phyloP scores from a whole-genome alignment of 2,113 vertebrate species.

The Suricata suricatta region DNA sequence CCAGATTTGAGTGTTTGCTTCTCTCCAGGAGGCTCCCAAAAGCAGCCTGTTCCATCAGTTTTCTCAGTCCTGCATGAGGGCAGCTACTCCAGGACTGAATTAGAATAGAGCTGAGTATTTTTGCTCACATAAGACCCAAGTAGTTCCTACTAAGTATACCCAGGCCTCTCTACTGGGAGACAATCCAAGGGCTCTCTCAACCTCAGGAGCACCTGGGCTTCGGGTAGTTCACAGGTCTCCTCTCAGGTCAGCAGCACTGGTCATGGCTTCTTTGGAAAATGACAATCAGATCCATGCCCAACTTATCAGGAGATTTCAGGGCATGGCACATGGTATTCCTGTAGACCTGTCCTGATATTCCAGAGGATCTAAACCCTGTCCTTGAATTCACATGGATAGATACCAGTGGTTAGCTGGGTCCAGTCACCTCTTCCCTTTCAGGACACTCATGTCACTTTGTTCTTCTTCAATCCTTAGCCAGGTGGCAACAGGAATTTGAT shows the following conservation, averaged over 20 bases:
- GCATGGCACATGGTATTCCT: background rate
- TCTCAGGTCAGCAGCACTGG: background rate
- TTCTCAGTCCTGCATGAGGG: accelerated
- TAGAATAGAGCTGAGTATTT: background rate
- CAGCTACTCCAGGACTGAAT: background rate
- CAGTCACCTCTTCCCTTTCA: background rate
- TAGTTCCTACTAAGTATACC: background rate
- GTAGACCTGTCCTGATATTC: too few species aligned
- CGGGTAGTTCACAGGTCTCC: accelerated
- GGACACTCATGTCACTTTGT: background rate
- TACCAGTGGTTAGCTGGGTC: background rate
- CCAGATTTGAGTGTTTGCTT: background rate
- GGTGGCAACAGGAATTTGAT: conserved; percentile 78
- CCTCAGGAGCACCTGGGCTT: background rate
- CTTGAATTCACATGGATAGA: background rate
- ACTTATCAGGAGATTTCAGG: background rate
- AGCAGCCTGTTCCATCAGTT: background rate
- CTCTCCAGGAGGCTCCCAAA: background rate
- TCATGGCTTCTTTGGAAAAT: background rate
- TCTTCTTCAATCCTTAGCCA: conserved; percentile 58
- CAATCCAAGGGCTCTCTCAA: background rate
- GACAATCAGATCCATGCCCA: background rate
- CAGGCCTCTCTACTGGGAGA: background rate
- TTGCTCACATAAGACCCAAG: background rate
- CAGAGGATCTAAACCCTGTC: background rate